Conservation (phyloP, 2,113 vertebrate genomes). For the Leucopsar rothschildi region DNA sequence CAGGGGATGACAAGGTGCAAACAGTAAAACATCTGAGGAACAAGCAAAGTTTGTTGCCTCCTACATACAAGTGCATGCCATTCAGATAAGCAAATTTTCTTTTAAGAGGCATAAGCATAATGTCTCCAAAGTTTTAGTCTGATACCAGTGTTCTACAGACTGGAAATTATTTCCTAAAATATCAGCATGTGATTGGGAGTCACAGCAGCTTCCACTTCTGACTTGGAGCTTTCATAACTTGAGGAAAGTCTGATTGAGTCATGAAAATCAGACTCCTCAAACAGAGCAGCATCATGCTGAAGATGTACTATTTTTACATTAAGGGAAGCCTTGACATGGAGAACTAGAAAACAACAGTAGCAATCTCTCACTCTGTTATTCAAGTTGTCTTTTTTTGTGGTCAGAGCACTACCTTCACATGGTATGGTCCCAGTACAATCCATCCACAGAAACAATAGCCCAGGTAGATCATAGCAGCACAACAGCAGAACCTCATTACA, state of each 20-base stretch:
- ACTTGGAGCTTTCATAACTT: slow-evolving; percentile 39
- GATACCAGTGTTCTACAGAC: not conserved
- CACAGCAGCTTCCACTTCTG: not conserved
- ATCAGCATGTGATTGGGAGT: slow-evolving; percentile 43
- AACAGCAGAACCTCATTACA: slow-evolving; percentile 89
- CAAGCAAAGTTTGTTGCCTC: not conserved
- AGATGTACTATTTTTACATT: slow-evolving; percentile 6
- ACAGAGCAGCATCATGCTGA: not conserved
- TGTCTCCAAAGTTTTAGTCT: not conserved
- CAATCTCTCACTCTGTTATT: not conserved
- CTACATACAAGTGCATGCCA: not conserved
- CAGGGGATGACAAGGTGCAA: not conserved
- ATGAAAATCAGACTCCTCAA: not conserved
- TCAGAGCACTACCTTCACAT: slow-evolving; percentile 82
- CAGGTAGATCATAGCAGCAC: slow-evolving; percentile 93
- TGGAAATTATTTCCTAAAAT: slow-evolving; percentile 24
- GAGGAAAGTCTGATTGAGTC: not conserved
- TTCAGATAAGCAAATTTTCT: not conserved
- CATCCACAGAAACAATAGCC: slow-evolving; percentile 98
- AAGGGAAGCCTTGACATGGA: not conserved
- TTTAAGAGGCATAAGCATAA: not conserved
- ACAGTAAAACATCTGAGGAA: not conserved
- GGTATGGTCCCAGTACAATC: slow-evolving; percentile 94
- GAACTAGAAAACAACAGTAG: not conserved
- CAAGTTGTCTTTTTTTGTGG: not conserved